Conservation (phyloP, 2,113 vertebrate genomes). For the Rhynchomys soricoides region DNA sequence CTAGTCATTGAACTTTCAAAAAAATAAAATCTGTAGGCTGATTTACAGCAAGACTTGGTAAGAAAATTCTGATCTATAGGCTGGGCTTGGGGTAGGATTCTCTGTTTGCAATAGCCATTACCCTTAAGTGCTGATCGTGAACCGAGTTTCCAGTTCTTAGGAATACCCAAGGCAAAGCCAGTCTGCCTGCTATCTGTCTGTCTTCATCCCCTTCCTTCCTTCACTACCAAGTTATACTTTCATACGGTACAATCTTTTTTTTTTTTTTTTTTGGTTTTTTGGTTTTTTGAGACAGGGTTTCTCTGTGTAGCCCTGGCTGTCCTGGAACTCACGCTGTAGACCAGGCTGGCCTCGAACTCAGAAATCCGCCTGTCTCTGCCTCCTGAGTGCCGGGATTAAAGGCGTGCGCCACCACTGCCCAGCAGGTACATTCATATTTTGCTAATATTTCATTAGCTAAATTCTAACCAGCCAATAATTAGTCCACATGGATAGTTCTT, state of each 20-base stretch:
- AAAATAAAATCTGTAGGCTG: not conserved
- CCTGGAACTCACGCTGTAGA: too few species aligned
- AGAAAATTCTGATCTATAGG: not conserved
- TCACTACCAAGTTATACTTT: not conserved
- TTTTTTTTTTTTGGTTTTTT: too few species aligned
- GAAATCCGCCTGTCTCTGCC: too few species aligned
- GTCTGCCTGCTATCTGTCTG: not conserved
- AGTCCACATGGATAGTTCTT: not conserved
- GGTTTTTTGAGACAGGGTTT: too few species aligned
- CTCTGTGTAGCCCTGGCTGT: too few species aligned
- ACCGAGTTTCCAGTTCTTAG: not conserved
- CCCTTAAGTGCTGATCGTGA: not conserved
- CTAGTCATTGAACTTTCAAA: not conserved
- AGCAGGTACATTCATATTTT: not conserved
- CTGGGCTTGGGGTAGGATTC: not conserved
- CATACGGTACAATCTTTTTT: too few species aligned
- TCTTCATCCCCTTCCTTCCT: too few species aligned
- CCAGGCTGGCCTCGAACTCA: too few species aligned
- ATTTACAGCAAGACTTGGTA: not conserved
- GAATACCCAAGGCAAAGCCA: not conserved
- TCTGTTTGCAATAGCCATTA: not conserved
- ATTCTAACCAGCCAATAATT: not conserved
- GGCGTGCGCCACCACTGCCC: too few species aligned
- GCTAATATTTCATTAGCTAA: not conserved
- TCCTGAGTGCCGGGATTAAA: too few species aligned